phyloP scores from a whole-genome alignment of 2,797 vertebrate genomes.

The Schizopygopsis malacanthus region DNA sequence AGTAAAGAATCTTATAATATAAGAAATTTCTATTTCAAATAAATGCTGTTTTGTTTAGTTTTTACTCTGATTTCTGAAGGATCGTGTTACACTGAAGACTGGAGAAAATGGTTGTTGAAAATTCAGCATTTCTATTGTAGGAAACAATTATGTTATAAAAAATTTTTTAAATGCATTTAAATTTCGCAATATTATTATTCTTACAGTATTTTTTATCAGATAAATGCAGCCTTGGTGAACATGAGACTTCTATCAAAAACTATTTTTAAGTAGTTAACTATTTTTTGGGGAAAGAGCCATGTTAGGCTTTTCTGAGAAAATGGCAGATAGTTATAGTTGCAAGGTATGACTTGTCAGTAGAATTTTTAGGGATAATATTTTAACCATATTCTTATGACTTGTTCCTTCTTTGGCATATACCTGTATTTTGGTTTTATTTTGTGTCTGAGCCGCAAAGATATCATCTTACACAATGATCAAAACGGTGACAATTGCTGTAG shows the following conservation, averaged over 20 bases:
- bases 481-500: conserved; percentile 4
- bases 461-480: neutral
- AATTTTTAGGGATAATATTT: neutral
- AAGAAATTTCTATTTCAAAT: neutral
- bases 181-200: neutral
- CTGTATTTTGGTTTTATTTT: conserved; percentile 18
- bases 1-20: neutral
- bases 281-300: neutral
- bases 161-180: neutral
- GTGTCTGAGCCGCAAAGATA: neutral
- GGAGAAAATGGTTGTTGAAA: neutral
- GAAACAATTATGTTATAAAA: neutral
- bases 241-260: neutral
- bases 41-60: neutral
- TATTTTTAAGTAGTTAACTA: too few relatives aligned
- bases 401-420: neutral
- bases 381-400: neutral
- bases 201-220: neutral
- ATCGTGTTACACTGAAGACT: neutral
- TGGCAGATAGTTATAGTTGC: neutral
- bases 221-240: neutral
- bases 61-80: neutral
- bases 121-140: neutral
- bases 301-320: neutral
- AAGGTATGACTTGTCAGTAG: too few relatives aligned